Conservation (phyloP, 2,113 vertebrate species). For the Lipophrys pholis region DNA sequence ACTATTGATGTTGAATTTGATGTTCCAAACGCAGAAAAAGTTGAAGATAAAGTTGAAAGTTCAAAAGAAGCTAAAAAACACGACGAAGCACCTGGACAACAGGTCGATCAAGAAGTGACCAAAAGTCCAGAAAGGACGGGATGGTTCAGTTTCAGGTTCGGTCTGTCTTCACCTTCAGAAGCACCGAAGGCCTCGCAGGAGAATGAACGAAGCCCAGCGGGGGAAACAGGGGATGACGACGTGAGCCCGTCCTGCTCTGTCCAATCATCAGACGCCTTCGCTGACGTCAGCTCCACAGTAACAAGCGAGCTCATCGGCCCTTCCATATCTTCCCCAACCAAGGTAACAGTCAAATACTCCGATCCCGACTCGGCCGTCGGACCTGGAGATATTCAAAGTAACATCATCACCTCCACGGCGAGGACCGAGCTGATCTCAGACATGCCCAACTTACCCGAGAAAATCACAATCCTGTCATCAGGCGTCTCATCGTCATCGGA, state of each 20-base stretch:
- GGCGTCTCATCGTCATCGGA: slow-evolving; percentile 77
- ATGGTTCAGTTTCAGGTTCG: slow-evolving; percentile 81
- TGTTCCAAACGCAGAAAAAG: slow-evolving; percentile 66
- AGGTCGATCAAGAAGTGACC: slow-evolving; percentile 41
- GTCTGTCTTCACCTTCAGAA: slow-evolving; percentile 76
- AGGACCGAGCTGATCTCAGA: slow-evolving; percentile 76
- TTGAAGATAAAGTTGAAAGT: slow-evolving; percentile 40
- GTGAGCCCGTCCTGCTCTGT: slow-evolving; percentile 76
- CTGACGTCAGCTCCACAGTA: slow-evolving; percentile 81
- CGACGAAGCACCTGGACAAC: slow-evolving; percentile 21
- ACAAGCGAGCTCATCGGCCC: slow-evolving; percentile 73
- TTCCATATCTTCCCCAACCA: slow-evolving; percentile 77
- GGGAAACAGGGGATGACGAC: slow-evolving; percentile 63
- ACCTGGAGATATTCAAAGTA: slow-evolving; percentile 58
- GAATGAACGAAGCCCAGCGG: slow-evolving; percentile 55
- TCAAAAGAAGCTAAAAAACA: slow-evolving; percentile 43
- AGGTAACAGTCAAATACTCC: slow-evolving; percentile 81
- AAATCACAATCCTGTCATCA: slow-evolving; percentile 78
- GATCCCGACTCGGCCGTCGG: slow-evolving; percentile 55
- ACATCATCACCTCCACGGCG: slow-evolving; percentile 78
- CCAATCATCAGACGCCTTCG: slow-evolving; percentile 83
- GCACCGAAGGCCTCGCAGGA: slow-evolving; percentile 48
- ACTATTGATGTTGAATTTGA: slow-evolving; percentile 80
- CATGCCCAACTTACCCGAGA: slow-evolving; percentile 80
- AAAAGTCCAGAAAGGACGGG: slow-evolving; percentile 71